Percentiles rank a stretch among this genome's conserved stretches.
phyloP scores from a whole-genome alignment of 2,888 invertebrate species.

The Lycaena phlaeas region DNA sequence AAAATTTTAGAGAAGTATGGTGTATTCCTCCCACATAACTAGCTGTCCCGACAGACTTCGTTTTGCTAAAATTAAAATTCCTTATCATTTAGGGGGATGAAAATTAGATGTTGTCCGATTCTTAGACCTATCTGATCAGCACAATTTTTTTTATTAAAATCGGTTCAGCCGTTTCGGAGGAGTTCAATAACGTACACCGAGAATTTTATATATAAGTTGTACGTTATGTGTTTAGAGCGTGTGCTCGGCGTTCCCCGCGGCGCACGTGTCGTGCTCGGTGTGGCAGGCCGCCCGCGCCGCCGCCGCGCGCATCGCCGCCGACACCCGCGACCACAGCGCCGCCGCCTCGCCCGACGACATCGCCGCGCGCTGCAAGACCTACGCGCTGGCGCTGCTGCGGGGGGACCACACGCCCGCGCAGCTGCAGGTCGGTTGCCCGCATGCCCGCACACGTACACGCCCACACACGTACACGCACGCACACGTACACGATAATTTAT shows the following conservation, averaged over 20 bases:
- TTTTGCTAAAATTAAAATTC: too few relatives aligned
- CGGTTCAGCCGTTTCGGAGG: too few relatives aligned
- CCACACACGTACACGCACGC: background rate
- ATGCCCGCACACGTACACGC: background rate
- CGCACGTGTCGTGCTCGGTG: constrained; percentile 61
- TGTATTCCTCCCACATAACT: too few relatives aligned
- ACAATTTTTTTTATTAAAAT: too few relatives aligned
- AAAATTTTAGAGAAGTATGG: too few relatives aligned
- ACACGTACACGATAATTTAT: too few relatives aligned
- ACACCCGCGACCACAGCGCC: constrained; percentile 20
- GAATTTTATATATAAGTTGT: too few relatives aligned
- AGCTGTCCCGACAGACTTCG: too few relatives aligned
- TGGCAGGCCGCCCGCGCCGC: constrained; percentile 56
- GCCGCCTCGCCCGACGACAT: constrained; percentile 28
- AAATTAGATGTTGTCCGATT: too few relatives aligned
- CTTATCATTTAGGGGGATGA: too few relatives aligned
- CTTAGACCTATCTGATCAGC: too few relatives aligned
- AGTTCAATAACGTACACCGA: too few relatives aligned
- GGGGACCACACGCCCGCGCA: constrained; percentile 50
- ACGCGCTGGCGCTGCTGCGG: constrained; percentile 49
- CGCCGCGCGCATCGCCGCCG: constrained; percentile 29
- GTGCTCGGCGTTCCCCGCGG: constrained; percentile 46
- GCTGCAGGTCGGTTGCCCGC: constrained; percentile 34
- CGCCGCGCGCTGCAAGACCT: constrained; percentile 48
- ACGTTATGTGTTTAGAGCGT: constrained; percentile 37